Base-by-base conservation (phyloP, 2,888 invertebrate species). In the Tenthredo notha region DNA sequence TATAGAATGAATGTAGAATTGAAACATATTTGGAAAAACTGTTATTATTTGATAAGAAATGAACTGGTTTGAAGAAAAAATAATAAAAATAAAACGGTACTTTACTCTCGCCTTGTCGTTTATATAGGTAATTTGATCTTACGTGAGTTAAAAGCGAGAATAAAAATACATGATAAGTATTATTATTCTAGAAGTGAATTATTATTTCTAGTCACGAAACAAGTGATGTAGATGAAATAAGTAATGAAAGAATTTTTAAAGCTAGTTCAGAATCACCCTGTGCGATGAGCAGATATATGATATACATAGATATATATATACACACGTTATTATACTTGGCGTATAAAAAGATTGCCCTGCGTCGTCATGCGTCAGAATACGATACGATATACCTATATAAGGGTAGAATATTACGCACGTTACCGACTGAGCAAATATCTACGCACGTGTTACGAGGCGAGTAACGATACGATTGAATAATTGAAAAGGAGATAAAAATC, bases 341-440 rank as follows among this genome's bases (percentile, higher is more conserved):
- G 61, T 61, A 61, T 61, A 61, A 61, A 21, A 61, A 61, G 61
- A 61, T 61, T 25, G 25, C 21, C 61, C 61, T 61, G 61, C 61
- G 61, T 61, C 61, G 25, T 61, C 61, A 61, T 61, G 61, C 61
- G 61, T 25, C 61, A 61, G 61, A 61, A 25, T 25, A 61, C 61
- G 25, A 61, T 61, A 61, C 12, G 12, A 12, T 61, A 61, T 7
- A 61, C 2, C 61, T 25, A 25, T 25, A 25, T 12, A 10, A 21
- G 25, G 5, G 25, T 61, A 25, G 25, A 61, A 61, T 25, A 61
- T 25, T 61, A 61, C 61, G 61, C 61, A 61, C 61, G 61, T 61
- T 61, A 61, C 61, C 61, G 61, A 61, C 61, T 25, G 21, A 12
- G 61, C 5, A 21, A 25, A 61, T 61, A 54, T 54, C 54, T 7